Evolutionary conservation across 2,113 vertebrate species (phyloP).

Genomic region (Ageneiosus marmoratus): DNA sequence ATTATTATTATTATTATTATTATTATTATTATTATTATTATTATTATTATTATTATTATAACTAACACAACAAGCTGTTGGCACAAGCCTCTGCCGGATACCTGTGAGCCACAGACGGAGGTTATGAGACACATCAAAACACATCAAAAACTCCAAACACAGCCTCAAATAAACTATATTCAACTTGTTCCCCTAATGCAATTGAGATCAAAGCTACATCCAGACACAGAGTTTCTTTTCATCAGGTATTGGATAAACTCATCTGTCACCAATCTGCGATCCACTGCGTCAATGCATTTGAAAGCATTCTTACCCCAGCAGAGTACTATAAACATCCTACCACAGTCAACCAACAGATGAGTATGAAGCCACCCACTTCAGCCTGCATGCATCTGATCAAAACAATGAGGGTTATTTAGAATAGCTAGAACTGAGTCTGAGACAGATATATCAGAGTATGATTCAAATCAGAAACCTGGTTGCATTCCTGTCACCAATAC

Average conservation of each 20-base stretch:
- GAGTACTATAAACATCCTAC: conserved; percentile 1
- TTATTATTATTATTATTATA: neutral
- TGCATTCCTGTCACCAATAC: neutral
- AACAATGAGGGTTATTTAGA: neutral
- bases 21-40: neutral
- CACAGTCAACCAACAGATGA: conserved; percentile 15
- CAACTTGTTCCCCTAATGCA: conserved; percentile 18
- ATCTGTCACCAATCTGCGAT: conserved; percentile 10
- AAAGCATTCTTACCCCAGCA: neutral
- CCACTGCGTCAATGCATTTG: neutral
- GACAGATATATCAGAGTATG: neutral
- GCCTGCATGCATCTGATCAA: conserved; percentile 13
- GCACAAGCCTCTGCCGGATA: neutral
- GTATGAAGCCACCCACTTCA: neutral
- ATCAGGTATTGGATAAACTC: neutral
- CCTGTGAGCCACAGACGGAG: neutral
- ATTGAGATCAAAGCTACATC: conserved; percentile 41
- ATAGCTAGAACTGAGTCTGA: neutral
- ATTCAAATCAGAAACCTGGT: neutral
- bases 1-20: neutral
- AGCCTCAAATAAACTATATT: conserved; percentile 14
- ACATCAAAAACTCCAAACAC: neutral
- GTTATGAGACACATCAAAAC: neutral
- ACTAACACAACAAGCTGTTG: neutral
- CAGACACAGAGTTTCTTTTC: conserved; percentile 4